Base-by-base conservation (phyloP, 1,140 invertebrate species). In the Laupala kohalensis region DNA sequence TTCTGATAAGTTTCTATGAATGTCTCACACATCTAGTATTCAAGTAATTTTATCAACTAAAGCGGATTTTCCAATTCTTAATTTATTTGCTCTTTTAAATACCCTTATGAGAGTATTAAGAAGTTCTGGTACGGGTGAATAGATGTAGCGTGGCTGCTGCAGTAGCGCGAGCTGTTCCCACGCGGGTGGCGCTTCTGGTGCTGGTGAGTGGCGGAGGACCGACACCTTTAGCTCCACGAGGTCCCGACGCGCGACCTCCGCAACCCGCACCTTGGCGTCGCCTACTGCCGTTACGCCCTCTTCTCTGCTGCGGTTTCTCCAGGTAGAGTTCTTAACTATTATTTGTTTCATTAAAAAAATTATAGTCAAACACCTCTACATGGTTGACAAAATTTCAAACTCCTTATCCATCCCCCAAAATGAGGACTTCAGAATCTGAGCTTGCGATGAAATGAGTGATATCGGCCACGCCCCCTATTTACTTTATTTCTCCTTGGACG, bases 171-270 rank as follows among this genome's bases (percentile, higher is more conserved):
- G 83, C 87, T 71, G 83, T 89, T 75, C 81, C 85, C 19, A 78
- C 81, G 73, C 83, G 85, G 75, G 85, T 91, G n/a, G 80, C 82
- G 13, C 86, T 89, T 74, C 78, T 92, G 62, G 83, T 91, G 24
- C 76, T 91, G 69, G 87, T 90, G 71, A 89, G 87, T 78, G 88
- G 89, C 30, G 90, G 90, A 29, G 88, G 88, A 6, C 90, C 90
- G 25, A 88, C 86, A 12, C 87, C 89, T 25, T 82, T 92, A 63
- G 85, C 86, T 28, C 85, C 88, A 1, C 86, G 86, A 5, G 80
- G 79, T 29, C 76, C 76, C 70, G 82, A 86, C 74, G 83, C 83
- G 26, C 23, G 37, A 5, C 66, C 65, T 2, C 75, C 76, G 25
- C 74, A 77, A 23, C 72, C 83, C 23, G 82, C 82, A 23, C 62